phyloP scores from a whole-genome alignment of 1,140 invertebrate genomes.

The Berghia stephanieae region DNA sequence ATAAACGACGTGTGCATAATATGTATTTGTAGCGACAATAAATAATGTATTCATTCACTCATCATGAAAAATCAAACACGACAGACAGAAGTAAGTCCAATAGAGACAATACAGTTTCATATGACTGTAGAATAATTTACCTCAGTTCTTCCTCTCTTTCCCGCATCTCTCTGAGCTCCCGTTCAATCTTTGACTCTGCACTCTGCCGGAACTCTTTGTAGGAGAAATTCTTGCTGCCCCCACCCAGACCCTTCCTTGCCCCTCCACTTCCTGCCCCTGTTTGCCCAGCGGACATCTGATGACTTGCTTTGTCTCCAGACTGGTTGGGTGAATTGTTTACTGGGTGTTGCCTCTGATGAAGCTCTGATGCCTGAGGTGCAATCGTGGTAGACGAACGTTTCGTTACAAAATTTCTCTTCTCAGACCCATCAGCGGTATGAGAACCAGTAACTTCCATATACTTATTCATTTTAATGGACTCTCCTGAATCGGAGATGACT shows the following conservation, averaged over 20 bases:
- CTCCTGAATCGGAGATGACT: slow-evolving; percentile 58
- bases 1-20: too few species aligned
- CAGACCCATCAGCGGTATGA: slow-evolving; percentile 39
- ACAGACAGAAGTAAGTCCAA: too few species aligned
- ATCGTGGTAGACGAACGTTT: slow-evolving; percentile 27
- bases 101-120: too few species aligned
- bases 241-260: slow-evolving; percentile 26
- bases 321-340: neutral
- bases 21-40: too few species aligned
- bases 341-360: neutral
- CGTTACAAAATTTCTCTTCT: slow-evolving; percentile 57
- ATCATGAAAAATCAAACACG: too few species aligned
- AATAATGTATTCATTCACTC: too few species aligned
- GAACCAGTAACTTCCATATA: slow-evolving; percentile 49
- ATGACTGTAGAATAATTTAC: slow-evolving; percentile 40
- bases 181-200: slow-evolving; percentile 61
- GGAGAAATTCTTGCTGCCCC: slow-evolving; percentile 52
- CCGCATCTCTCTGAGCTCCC: slow-evolving; percentile 60
- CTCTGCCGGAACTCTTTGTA: slow-evolving; percentile 58
- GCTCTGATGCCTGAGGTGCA: slow-evolving; percentile 3
- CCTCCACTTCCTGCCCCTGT: slow-evolving; percentile 27
- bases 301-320: neutral
- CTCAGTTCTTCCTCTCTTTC: slow-evolving; percentile 61
- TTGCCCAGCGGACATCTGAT: neutral
- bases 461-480: slow-evolving; percentile 54